Base-by-base conservation (phyloP, 2,113 vertebrate species). In the Probosciger aterrimus region DNA sequence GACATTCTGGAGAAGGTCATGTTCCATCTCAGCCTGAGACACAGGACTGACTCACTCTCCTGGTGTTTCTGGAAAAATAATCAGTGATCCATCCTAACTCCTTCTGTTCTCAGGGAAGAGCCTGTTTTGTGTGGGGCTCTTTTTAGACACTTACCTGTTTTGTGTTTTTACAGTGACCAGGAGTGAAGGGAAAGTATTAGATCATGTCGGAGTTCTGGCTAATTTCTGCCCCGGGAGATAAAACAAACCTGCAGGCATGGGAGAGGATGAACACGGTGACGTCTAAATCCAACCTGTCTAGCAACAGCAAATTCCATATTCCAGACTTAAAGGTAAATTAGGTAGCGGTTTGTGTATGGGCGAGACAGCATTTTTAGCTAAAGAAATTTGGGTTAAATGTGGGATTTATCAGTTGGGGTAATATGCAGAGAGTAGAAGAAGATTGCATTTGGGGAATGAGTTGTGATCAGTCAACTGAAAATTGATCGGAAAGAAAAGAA, bases 181-280 rank as follows among this genome's bases (percentile, higher is more conserved):
- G 67, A 90, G 46, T 14, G 7, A 84, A 93, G 41, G 37, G 52
- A 88, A 90, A 80, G 93, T 44, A 89, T 8, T 49, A 75, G 94
- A 97, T 82, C 95, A 99, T 99, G 99, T 98, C 98, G 0, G 99
- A 99, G 95, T 98, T 99, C 93, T 99, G 99, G 99, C 94, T 99
- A 81, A 99, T 99, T 97, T 99, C 99, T 30, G 98, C 99, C 73
- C 99, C 99, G 0, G 98, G 99, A 74, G 99, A 99, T 96, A 99
- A 99, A 96, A 98, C 98, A 80, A 99, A 98, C 82, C 90, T 98
- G 60, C 98, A 98, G 93, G 98, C 98, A 6, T 96, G 99, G 94
- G 99, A 99, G 82, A 98, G 98, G 88, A 98, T 99, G 94, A 99
- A 98, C 71, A 98, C 73, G 0, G 98, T 97, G 35, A 98, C 98